Conservation (phyloP, 2,797 vertebrate genomes). For the Selene dorsalis region DNA sequence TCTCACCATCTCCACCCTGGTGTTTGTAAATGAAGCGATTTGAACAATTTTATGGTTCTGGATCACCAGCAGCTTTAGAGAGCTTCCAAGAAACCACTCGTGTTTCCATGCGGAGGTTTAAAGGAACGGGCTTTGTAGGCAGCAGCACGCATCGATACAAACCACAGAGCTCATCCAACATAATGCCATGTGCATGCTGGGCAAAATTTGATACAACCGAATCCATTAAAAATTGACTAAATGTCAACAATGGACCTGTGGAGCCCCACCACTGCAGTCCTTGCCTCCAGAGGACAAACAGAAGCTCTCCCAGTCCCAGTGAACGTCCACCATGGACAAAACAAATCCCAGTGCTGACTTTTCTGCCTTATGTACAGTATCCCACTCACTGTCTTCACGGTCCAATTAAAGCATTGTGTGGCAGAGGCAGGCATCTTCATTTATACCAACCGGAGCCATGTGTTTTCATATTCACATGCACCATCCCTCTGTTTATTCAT, state of each 20-base stretch:
- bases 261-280: constrained; percentile 31
- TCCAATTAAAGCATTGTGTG: constrained; percentile 5
- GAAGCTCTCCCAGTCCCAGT: constrained; percentile 4
- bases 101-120: constrained; percentile 22
- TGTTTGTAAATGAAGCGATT: not conserved
- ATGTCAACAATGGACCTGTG: constrained; percentile 62
- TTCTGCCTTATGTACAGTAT: not conserved
- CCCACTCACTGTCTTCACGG: constrained; percentile 10
- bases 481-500: constrained; percentile 66
- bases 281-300: constrained; percentile 29
- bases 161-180: constrained; percentile 67
- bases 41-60: constrained; percentile 1
- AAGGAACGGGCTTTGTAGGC: constrained; percentile 53
- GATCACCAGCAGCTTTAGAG: constrained; percentile 22
- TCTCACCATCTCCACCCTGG: not conserved
- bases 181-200: constrained; percentile 62
- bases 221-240: constrained; percentile 73
- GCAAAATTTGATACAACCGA: constrained; percentile 73
- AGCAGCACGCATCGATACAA: constrained; percentile 59
- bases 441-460: constrained; percentile 43
- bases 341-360: constrained; percentile 10
- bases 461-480: constrained; percentile 64
- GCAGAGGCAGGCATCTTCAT: constrained; percentile 10
- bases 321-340: not conserved
- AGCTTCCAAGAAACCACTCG: constrained; percentile 22